These are phyloP conservation scores for Ptilorrhoa leucosticta DNA, from an alignment of 2,113 vertebrate species.

Conservation along the genomic window DNA sequence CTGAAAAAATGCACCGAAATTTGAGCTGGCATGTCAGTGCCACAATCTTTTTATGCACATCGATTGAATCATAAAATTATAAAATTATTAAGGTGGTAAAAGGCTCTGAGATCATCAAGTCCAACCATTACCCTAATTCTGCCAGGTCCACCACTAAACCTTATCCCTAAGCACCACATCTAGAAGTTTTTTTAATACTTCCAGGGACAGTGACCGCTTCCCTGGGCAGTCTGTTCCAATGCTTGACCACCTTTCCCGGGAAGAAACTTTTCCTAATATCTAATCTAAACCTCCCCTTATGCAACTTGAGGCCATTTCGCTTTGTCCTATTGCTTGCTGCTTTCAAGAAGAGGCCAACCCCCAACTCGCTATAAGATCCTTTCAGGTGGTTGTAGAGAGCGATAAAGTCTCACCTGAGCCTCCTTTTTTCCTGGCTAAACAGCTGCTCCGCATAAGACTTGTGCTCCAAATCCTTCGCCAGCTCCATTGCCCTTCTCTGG, in stretches of 20 bases:
- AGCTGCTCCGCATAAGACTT: not conserved
- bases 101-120: not conserved
- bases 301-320: not conserved
- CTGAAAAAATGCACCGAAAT: not conserved
- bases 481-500: not conserved
- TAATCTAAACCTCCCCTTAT: not conserved
- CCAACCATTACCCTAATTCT: not conserved
- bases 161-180: not conserved
- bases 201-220: not conserved
- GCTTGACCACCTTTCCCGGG: not conserved
- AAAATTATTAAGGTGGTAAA: not conserved
- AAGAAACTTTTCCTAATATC: not conserved
- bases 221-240: not conserved
- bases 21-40: accelerated
- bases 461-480: not conserved
- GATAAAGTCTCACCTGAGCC: not conserved
- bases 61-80: not conserved
- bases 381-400: not conserved
- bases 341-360: not conserved
- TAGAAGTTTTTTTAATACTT: not conserved
- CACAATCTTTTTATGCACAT: not conserved
- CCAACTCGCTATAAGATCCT: not conserved
- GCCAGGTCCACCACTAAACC: not conserved
- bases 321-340: not conserved
- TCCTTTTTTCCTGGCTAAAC: not conserved